Percentiles rank a stretch among this genome's conserved stretches.
These are phyloP conservation scores for Dynastes maya DNA, from an alignment of 2,888 invertebrate genomes.

Conservation along the genomic window DNA sequence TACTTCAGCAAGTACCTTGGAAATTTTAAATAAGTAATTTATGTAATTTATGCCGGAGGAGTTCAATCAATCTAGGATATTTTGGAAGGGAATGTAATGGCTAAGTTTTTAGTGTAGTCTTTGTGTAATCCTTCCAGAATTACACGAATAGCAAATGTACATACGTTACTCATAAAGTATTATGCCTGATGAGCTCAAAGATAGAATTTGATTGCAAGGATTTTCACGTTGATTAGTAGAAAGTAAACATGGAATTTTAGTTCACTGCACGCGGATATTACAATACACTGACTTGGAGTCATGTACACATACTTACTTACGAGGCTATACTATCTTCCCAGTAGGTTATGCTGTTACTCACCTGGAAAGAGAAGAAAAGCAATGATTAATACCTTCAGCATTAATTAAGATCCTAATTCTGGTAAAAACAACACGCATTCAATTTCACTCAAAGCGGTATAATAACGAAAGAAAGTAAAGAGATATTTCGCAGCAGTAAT, in stretches of 20 bases:
- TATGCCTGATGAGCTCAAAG: no score
- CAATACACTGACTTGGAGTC: neutral
- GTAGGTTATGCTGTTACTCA: conserved; percentile 4
- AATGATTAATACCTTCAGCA: conserved; percentile 17
- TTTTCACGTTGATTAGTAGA: conserved; percentile 21
- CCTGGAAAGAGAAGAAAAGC: conserved; percentile 5
- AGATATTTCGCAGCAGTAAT: no score
- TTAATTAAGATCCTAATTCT: conserved; percentile 18
- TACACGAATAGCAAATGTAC: no score
- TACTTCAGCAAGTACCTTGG: no score
- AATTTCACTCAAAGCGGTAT: conserved; percentile 5
- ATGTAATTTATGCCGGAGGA: no score
- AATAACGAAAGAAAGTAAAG: neutral
- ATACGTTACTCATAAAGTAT: no score
- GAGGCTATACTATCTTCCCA: neutral
- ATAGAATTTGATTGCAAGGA: no score
- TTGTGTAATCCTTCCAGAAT: no score
- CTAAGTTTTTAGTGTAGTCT: no score
- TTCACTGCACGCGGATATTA: neutral
- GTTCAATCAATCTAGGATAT: no score
- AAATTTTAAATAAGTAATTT: no score
- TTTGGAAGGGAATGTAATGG: no score
- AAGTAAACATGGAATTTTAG: conserved; percentile 1
- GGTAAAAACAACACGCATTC: neutral
- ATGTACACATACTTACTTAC: neutral